phyloP scores from a whole-genome alignment of 1,140 invertebrate species.

The Aphaenogaster rudis region DNA sequence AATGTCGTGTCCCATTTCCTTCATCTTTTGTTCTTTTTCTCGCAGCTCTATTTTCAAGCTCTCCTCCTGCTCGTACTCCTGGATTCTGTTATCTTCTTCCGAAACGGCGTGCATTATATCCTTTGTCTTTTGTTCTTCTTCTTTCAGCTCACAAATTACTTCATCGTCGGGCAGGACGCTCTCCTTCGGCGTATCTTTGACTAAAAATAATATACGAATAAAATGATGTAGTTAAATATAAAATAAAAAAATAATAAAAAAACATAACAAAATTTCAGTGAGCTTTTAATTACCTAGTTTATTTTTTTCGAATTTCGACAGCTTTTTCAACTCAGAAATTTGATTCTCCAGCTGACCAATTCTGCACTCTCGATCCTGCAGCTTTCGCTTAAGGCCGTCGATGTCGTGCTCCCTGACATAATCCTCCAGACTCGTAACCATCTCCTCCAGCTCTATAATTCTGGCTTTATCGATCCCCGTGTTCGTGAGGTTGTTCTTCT shows the following conservation, averaged over 20 bases:
- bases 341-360: conserved; percentile 80
- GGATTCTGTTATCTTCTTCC: neutral
- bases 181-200: neutral
- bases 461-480: conserved; percentile 79
- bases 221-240: neutral
- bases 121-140: conserved; percentile 15
- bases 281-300: conserved; percentile 36
- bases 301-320: conserved; percentile 30
- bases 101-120: neutral
- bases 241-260: neutral
- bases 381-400: conserved; percentile 80
- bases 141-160: conserved; percentile 29
- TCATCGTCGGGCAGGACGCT: neutral
- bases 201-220: neutral
- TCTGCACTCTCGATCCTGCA: conserved; percentile 82
- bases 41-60: conserved; percentile 34
- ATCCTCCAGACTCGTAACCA: conserved; percentile 82
- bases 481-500: conserved; percentile 74
- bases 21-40: conserved; percentile 80
- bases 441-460: conserved; percentile 82
- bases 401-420: conserved; percentile 83
- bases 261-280: neutral
- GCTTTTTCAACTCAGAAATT: conserved; percentile 68
- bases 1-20: conserved; percentile 80
- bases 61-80: neutral